These are phyloP conservation scores for Pyrrhosoma nymphula DNA, from an alignment of 2,888 invertebrate species.

Conservation along the genomic window DNA sequence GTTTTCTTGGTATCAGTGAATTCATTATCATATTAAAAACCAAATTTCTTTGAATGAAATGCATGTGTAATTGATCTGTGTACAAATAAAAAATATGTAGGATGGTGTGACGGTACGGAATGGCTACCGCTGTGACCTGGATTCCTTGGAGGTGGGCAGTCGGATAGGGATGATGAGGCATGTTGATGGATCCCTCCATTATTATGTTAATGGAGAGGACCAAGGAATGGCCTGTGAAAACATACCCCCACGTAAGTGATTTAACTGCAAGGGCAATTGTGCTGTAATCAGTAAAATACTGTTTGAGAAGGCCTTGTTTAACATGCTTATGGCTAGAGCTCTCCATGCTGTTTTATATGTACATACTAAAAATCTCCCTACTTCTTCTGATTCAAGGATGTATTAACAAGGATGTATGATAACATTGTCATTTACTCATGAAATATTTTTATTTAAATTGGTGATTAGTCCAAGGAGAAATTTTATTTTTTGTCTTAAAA, in stretches of 20 bases:
- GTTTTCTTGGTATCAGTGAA: slow-evolving; percentile 40
- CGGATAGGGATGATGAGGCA: slow-evolving; percentile 94
- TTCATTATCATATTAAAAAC: neutral
- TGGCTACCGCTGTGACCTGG: slow-evolving; percentile 92
- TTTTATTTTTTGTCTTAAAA: neutral
- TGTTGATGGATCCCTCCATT: slow-evolving; percentile 90
- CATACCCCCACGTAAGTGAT: slow-evolving; percentile 80
- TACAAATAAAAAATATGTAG: slow-evolving; percentile 70
- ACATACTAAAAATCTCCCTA: neutral
- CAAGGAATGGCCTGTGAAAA: slow-evolving; percentile 92
- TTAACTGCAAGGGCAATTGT: neutral
- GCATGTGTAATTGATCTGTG: slow-evolving; percentile 61
- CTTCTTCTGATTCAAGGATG: neutral
- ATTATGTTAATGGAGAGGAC: slow-evolving; percentile 91
- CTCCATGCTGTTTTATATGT: neutral
- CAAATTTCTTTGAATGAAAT: neutral
- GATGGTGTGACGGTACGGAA: slow-evolving; percentile 92
- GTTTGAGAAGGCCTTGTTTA: neutral
- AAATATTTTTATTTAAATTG: neutral
- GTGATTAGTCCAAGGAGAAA: neutral
- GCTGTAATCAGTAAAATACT: neutral
- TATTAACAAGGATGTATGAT: neutral
- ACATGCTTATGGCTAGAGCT: neutral
- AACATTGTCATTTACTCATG: neutral
- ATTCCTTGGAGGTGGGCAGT: slow-evolving; percentile 88